Conservation (phyloP, 2,888 invertebrate species). For the Drosophila fulvimacula region DNA sequence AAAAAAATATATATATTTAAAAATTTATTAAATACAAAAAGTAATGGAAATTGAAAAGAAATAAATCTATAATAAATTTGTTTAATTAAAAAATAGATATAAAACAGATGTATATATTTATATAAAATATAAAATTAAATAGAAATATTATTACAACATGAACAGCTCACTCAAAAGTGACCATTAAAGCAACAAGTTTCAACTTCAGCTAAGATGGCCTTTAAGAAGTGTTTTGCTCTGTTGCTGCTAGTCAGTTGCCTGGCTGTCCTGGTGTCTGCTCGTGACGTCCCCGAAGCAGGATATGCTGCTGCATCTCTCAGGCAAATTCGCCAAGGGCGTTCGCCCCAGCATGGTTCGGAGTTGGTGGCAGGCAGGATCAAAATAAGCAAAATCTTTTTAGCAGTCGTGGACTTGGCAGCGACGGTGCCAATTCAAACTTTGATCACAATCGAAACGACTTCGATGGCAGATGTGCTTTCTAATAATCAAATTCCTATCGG, state of each 20-base stretch:
- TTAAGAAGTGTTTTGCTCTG: slow-evolving; percentile 33
- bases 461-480: slow-evolving; percentile 64
- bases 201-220: slow-evolving; percentile 41
- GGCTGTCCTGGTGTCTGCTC: slow-evolving; percentile 20
- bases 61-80: no score
- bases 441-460: slow-evolving; percentile 62
- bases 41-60: no score
- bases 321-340: slow-evolving; percentile 4
- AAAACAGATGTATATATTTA: no score
- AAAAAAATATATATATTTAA: no score
- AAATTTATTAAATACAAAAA: no score
- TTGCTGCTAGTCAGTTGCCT: slow-evolving; percentile 43
- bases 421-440: slow-evolving; percentile 67
- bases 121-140: no score
- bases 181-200: slow-evolving; percentile 30
- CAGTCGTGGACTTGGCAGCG: slow-evolving; percentile 62
- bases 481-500: slow-evolving; percentile 1
- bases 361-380: slow-evolving; percentile 52
- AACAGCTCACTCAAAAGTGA: slow-evolving; percentile 3
- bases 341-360: slow-evolving; percentile 47
- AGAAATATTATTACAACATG: no score
- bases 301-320: neutral
- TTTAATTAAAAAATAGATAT: no score
- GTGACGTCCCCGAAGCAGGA: neutral
- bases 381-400: slow-evolving; percentile 73